A percentile compares a stretch with the other conserved stretches of the same genome.
These are phyloP conservation scores for Ditula angustiorana DNA, from an alignment of 2,888 invertebrate genomes.

Conservation along the genomic window DNA sequence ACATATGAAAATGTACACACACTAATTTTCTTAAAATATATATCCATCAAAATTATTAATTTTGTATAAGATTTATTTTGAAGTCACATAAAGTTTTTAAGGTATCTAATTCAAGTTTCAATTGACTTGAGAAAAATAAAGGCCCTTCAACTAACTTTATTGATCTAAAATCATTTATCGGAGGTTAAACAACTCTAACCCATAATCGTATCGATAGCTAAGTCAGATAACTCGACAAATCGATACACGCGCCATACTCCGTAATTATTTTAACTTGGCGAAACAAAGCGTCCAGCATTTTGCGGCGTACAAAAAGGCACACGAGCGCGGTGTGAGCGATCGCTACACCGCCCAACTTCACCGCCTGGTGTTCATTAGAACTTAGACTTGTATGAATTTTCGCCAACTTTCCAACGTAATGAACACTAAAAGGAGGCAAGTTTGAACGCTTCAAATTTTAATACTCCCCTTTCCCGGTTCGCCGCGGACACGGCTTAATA, in stretches of 20 bases:
- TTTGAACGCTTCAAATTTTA: constrained; percentile 83
- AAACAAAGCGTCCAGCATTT: constrained; percentile 53
- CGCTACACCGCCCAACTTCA: constrained; percentile 69
- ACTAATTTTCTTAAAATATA: no score
- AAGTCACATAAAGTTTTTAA: no score
- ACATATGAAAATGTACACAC: no score
- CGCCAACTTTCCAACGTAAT: constrained; percentile 81
- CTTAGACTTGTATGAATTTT: constrained; percentile 82
- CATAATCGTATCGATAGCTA: not conserved
- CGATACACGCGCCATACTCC: constrained; percentile 28
- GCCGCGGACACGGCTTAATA: constrained; percentile 66
- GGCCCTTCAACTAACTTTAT: not conserved
- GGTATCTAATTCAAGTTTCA: no score
- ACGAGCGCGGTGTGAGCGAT: constrained; percentile 60
- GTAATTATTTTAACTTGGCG: constrained; percentile 49
- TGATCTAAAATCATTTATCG: not conserved
- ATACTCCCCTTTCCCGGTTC: constrained; percentile 65
- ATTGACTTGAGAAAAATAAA: no score
- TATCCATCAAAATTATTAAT: no score
- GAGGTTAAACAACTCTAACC: not conserved
- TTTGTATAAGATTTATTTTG: no score
- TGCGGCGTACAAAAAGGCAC: constrained; percentile 58
- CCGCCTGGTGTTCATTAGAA: constrained; percentile 82
- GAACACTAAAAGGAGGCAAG: constrained; percentile 83
- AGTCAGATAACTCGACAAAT: constrained; percentile 19